Evolutionary conservation across 1,140 invertebrate species (phyloP).

Genomic region (Hormaphis cornu): DNA sequence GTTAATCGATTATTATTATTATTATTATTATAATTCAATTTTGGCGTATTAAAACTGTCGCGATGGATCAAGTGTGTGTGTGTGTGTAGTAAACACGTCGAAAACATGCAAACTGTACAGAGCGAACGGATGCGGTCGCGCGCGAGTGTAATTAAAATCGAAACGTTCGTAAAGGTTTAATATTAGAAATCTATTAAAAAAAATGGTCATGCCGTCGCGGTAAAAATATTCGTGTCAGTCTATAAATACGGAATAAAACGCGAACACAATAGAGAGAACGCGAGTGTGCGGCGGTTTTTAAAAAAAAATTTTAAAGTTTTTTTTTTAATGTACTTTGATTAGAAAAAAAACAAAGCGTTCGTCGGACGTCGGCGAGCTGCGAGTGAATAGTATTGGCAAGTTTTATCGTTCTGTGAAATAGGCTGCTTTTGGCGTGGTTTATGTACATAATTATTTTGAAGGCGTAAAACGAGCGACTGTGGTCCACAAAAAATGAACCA

Average conservation of each 20-base stretch:
- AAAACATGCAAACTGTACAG: neutral
- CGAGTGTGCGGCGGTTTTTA: neutral
- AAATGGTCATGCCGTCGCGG: neutral
- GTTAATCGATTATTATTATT: too few species aligned
- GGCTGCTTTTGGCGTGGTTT: slow-evolving; percentile 16
- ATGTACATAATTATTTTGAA: neutral
- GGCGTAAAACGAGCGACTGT: neutral
- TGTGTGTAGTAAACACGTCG: neutral
- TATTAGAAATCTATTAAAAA: slow-evolving; percentile 11
- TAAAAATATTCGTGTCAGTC: slow-evolving; percentile 10
- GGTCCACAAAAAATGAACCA: neutral
- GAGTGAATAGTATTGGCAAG: slow-evolving; percentile 1
- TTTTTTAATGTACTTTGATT: neutral
- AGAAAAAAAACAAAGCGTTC: neutral
- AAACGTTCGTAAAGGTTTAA: neutral
- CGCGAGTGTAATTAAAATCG: neutral
- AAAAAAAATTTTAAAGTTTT: neutral
- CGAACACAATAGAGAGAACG: slow-evolving; percentile 4
- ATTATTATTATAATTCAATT: too few species aligned
- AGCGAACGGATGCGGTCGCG: neutral
- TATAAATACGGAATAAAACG: slow-evolving; percentile 16
- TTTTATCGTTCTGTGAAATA: slow-evolving; percentile 17
- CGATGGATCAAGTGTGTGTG: neutral
- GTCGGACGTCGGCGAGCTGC: neutral
- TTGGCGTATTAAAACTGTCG: too few species aligned